These are phyloP conservation scores for Acyrthosiphon pisum DNA, from an alignment of 1,140 invertebrate species.

Conservation along the genomic window DNA sequence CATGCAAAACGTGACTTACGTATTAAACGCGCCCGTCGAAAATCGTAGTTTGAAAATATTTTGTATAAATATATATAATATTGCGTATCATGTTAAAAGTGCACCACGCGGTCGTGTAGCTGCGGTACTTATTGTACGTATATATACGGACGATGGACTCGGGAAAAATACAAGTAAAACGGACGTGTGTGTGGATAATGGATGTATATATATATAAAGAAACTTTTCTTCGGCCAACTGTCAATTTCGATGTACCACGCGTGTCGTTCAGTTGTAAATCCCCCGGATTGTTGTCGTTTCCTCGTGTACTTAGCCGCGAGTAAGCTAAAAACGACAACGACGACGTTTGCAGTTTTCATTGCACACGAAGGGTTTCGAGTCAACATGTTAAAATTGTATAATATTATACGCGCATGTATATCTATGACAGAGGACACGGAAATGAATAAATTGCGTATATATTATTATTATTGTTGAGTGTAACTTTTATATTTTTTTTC, in stretches of 20 bases:
- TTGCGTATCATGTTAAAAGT: neutral
- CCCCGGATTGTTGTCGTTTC: neutral
- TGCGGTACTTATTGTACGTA: neutral
- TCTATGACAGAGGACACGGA: neutral
- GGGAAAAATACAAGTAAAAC: neutral
- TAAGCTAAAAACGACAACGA: neutral
- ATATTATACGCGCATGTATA: neutral
- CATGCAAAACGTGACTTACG: slow-evolving; percentile 31
- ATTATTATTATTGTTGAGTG: neutral
- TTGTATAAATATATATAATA: neutral
- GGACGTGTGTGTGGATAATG: neutral
- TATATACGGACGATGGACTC: neutral
- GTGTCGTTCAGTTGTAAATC: neutral
- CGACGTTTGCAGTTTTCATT: neutral
- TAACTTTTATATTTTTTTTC: neutral
- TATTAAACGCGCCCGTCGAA: neutral
- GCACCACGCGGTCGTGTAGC: neutral
- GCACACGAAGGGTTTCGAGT: neutral
- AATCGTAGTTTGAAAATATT: neutral
- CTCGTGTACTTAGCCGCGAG: neutral
- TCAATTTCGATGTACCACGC: slow-evolving; percentile 6
- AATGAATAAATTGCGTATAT: neutral
- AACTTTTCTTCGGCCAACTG: slow-evolving; percentile 17
- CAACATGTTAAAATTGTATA: neutral
- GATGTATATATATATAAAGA: neutral